Conservation (phyloP, 1,140 invertebrate genomes). For the Nasonia longicornis region DNA sequence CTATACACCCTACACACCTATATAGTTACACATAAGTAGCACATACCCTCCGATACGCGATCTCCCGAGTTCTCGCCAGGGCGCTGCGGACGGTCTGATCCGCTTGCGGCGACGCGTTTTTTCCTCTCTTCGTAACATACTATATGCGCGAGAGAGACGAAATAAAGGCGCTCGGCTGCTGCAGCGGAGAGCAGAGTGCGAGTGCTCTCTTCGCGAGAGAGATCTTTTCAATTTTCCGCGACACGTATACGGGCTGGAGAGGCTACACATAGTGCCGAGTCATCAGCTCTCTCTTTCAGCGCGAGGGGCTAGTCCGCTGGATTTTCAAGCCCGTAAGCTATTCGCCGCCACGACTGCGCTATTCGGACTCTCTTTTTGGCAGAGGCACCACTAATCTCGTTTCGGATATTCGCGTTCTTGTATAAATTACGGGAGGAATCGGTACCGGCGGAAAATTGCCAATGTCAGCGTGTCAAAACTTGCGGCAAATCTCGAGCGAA, state of each 20-base stretch:
- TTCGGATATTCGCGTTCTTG: too few relatives aligned
- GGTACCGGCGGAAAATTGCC: too few relatives aligned
- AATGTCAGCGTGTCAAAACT: too few relatives aligned
- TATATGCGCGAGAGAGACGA: neutral
- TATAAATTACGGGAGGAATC: too few relatives aligned
- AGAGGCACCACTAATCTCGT: too few relatives aligned
- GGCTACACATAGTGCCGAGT: slow-evolving; percentile 30
- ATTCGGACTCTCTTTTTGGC: too few relatives aligned
- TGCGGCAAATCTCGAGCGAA: too few relatives aligned
- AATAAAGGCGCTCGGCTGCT: slow-evolving; percentile 21
- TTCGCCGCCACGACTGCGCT: too few relatives aligned
- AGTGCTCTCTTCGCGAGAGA: slow-evolving; percentile 33
- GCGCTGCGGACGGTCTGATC: too few relatives aligned
- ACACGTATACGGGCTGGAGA: neutral
- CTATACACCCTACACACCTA: neutral
- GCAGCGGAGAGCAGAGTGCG: neutral
- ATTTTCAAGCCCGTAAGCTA: neutral
- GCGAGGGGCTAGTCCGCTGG: neutral
- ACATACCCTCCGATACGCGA: neutral
- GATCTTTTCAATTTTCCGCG: slow-evolving; percentile 39
- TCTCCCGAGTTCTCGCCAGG: neutral
- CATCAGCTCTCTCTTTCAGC: slow-evolving; percentile 34
- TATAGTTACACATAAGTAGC: neutral
- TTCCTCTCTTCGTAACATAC: neutral
- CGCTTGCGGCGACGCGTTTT: neutral